These are phyloP conservation scores for Podilymbus podiceps DNA, from an alignment of 2,113 vertebrate genomes.

Conservation along the genomic window DNA sequence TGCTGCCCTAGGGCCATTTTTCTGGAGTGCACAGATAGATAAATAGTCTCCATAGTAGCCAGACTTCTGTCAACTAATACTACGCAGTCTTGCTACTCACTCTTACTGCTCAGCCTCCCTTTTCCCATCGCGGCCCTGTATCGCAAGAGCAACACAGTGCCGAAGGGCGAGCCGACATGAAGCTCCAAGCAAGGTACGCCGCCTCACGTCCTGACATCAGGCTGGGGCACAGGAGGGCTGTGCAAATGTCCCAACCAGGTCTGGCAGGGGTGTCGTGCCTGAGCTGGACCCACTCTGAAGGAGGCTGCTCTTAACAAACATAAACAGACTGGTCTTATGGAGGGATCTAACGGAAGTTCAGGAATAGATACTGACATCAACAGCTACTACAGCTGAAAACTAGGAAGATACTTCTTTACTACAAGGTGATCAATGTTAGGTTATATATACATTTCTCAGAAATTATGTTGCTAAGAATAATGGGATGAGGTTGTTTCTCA, in stretches of 20 bases:
- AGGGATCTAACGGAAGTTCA: not conserved
- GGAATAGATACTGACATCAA: not conserved
- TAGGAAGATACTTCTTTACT: not conserved
- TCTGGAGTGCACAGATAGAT: not conserved
- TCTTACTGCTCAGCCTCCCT: not conserved
- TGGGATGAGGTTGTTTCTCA: not conserved
- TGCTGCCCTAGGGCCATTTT: not conserved
- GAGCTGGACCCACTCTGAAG: not conserved
- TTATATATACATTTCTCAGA: not conserved
- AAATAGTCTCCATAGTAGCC: not conserved
- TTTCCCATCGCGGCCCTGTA: not conserved
- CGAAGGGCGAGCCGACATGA: fast-evolving
- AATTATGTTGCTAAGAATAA: not conserved
- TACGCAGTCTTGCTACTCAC: fast-evolving
- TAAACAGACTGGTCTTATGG: not conserved
- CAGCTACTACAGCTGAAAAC: not conserved
- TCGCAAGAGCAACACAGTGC: not conserved
- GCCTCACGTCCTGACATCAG: not conserved
- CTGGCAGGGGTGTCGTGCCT: not conserved
- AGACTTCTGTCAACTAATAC: not conserved
- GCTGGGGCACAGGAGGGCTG: not conserved
- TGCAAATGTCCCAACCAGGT: not conserved
- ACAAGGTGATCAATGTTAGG: not conserved
- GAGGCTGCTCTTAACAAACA: not conserved
- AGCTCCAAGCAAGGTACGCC: not conserved